Percentiles rank a stretch among this genome's conserved stretches.
phyloP scores from a whole-genome alignment of 2,797 vertebrate species.

The Etheostoma perlongum region DNA sequence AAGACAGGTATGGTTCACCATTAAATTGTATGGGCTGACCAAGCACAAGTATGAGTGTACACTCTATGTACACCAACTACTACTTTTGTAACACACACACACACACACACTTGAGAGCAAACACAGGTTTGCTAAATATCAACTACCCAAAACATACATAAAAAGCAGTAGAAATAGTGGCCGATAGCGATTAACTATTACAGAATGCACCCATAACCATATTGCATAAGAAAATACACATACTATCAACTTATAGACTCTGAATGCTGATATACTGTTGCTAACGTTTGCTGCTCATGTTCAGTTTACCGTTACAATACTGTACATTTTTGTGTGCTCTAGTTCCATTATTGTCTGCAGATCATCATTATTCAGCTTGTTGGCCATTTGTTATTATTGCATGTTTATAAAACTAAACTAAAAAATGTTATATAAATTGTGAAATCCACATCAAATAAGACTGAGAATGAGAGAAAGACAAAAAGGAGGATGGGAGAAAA shows the following conservation, averaged over 20 bases:
- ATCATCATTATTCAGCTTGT: constrained; percentile 11
- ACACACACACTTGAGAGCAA: too few species aligned
- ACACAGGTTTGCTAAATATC: neutral
- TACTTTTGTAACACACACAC: too few species aligned
- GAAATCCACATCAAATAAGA: constrained; percentile 22
- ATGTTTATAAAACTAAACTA: constrained; percentile 7
- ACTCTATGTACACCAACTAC: neutral
- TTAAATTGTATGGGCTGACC: neutral
- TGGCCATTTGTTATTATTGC: neutral
- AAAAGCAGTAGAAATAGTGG: neutral
- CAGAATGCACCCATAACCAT: neutral
- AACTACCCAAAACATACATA: neutral
- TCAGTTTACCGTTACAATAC: constrained; percentile 7
- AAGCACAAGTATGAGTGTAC: too few species aligned
- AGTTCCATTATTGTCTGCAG: constrained; percentile 1
- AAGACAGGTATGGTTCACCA: neutral
- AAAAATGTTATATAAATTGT: neutral
- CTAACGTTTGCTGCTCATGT: neutral
- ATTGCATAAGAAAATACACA: neutral
- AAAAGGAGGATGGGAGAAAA: constrained; percentile 19
- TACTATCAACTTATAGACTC: neutral
- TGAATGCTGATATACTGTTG: neutral
- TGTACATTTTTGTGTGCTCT: neutral
- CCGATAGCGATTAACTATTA: neutral
- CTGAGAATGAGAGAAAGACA: constrained; percentile 3